These are phyloP conservation scores for Morus bassanus DNA, from an alignment of 2,797 vertebrate species.

Conservation along the genomic window DNA sequence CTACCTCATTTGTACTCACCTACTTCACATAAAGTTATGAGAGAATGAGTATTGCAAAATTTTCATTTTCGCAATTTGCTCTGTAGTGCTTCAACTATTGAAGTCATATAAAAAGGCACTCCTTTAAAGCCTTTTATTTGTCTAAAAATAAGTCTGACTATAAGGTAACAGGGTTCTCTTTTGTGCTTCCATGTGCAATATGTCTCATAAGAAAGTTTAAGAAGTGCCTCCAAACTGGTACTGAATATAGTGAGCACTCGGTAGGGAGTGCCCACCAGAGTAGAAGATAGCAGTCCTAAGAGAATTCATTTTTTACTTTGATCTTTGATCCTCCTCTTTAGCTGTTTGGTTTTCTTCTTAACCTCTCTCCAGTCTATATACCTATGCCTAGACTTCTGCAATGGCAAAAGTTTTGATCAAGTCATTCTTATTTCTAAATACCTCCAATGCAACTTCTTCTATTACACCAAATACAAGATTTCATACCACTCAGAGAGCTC, in stretches of 20 bases:
- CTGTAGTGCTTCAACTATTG: neutral
- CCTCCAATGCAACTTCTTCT: neutral
- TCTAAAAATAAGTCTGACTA: neutral
- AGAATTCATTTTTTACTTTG: neutral
- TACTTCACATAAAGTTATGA: neutral
- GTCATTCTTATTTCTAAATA: neutral
- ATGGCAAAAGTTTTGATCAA: neutral
- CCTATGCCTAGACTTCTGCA: neutral
- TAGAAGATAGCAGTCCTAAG: neutral
- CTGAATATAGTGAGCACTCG: neutral
- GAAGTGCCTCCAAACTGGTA: neutral
- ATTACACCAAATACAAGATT: neutral
- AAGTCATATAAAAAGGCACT: neutral
- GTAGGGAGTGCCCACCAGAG: neutral
- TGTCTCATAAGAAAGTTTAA: neutral
- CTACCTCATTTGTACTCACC: neutral
- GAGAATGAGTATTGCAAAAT: neutral
- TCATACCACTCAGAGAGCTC: neutral
- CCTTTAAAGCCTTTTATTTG: neutral
- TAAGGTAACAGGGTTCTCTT: neutral
- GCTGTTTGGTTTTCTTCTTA: neutral
- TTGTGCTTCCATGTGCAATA: neutral
- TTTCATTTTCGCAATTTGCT: neutral
- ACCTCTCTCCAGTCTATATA: neutral
- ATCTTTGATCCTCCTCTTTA: neutral